Percentiles rank a stretch among this genome's conserved stretches.
Conservation (phyloP, 2,888 invertebrate species). For the Sinhomidia bicolor region DNA sequence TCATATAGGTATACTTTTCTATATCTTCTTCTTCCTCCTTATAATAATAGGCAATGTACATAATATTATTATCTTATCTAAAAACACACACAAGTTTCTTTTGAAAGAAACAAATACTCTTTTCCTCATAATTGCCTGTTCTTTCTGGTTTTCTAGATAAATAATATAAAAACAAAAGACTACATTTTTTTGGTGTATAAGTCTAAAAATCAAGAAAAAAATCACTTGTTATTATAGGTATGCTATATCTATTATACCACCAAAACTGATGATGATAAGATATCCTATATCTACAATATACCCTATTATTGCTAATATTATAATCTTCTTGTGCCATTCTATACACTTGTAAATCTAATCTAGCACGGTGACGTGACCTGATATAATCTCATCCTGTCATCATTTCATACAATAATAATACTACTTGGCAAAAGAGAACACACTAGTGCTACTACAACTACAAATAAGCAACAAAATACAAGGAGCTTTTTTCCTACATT, state of each 20-base stretch:
- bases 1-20: background rate
- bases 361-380: conserved; percentile 37
- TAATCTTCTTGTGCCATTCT: conserved; percentile 16
- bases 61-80: background rate
- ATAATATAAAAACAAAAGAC: no score
- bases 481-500: no score
- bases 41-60: background rate
- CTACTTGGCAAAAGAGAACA: background rate
- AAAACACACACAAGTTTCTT: background rate
- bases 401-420: background rate
- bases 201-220: no score
- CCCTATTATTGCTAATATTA: background rate
- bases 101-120: background rate
- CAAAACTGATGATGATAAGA: background rate
- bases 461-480: no score
- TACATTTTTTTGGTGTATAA: no score
- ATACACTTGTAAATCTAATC: conserved; percentile 40
- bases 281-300: background rate
- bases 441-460: no score
- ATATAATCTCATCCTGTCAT: conserved; percentile 40
- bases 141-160: background rate
- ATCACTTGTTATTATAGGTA: no score
- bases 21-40: background rate
- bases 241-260: background rate
- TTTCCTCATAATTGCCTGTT: background rate